These are phyloP conservation scores for Cryptoblepharus egeriae DNA, from an alignment of 2,797 vertebrate species.

Conservation along the genomic window DNA sequence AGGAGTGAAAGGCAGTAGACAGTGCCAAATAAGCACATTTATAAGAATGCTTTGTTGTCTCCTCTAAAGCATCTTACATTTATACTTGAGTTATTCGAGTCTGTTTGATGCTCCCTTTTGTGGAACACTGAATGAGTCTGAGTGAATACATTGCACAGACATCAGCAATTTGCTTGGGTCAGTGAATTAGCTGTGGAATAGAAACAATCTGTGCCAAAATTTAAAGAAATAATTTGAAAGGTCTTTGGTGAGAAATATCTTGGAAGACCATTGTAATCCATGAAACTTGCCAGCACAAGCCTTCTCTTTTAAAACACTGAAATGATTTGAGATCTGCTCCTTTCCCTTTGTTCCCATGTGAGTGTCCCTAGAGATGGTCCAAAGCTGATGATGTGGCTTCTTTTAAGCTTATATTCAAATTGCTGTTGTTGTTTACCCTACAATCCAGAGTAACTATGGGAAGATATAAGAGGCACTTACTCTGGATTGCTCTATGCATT, in stretches of 20 bases:
- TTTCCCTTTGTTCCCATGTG: neutral
- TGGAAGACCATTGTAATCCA: neutral
- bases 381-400: neutral
- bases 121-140: conserved; percentile 31
- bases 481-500: no score
- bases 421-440: no score
- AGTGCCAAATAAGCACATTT: neutral
- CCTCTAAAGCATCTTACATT: neutral
- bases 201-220: neutral
- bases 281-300: no score
- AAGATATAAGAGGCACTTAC: no score
- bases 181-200: conserved; percentile 27
- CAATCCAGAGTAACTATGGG: no score
- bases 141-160: conserved; percentile 37
- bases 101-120: conserved; percentile 42
- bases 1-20: neutral
- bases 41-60: conserved; percentile 16
- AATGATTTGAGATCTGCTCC: neutral
- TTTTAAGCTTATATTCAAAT: neutral
- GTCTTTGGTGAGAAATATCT: neutral
- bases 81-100: neutral
- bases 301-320: neutral
- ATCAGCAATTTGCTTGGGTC: conserved; percentile 21
- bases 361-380: no score
- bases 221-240: neutral